Conservation (phyloP, 2,797 vertebrate species). For the Acrossocheilus fasciatus region DNA sequence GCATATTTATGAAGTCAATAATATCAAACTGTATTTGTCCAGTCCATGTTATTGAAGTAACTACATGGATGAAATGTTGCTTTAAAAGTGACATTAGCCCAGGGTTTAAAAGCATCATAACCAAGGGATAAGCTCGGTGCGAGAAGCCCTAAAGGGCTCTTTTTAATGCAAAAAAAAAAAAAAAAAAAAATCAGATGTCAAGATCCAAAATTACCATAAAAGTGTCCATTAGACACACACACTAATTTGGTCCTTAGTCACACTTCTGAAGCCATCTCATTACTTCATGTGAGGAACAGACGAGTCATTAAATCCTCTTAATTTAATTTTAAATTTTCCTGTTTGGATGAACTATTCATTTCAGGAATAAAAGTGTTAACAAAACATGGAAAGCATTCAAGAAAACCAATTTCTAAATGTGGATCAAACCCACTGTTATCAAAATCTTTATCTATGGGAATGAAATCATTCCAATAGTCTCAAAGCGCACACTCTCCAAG, state of each 20-base stretch:
- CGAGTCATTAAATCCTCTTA: constrained; percentile 4
- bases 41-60: background rate
- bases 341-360: constrained; percentile 15
- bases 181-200: background rate
- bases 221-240: background rate
- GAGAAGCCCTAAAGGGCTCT: background rate
- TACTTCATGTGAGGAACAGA: background rate
- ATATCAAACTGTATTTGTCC: background rate
- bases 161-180: background rate
- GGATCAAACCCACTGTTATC: background rate
- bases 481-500: background rate
- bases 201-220: background rate
- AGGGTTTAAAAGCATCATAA: background rate
- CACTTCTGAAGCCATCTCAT: background rate
- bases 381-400: constrained; percentile 9
- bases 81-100: background rate
- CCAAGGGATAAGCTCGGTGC: background rate
- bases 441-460: constrained; percentile 29
- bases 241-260: background rate
- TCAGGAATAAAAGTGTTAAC: background rate
- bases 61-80: background rate
- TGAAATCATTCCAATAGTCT: background rate
- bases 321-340: background rate
- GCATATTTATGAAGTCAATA: constrained; percentile 3
- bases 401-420: background rate